Percentiles rank a stretch among this genome's conserved stretches.
These are phyloP conservation scores for Dallia pectoralis DNA, from an alignment of 2,797 vertebrate species.

Conservation along the genomic window DNA sequence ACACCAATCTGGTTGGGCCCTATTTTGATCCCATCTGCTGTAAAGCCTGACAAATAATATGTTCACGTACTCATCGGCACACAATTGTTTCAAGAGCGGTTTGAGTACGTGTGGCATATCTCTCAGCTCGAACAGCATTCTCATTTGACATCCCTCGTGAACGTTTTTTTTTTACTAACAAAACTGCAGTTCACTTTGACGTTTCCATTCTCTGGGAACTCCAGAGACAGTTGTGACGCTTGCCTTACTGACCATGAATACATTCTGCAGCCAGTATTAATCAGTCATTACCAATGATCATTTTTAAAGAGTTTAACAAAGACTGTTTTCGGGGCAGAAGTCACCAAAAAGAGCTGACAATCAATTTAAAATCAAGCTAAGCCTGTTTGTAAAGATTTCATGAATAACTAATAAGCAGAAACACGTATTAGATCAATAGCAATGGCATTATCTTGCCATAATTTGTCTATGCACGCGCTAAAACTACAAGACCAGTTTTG, in stretches of 20 bases:
- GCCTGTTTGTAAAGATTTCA: constrained; percentile 73
- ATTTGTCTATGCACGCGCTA: constrained; percentile 67
- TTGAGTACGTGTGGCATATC: too few species aligned
- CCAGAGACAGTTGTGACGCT: background rate
- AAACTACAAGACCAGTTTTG: constrained; percentile 52
- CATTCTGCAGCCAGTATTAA: constrained; percentile 35
- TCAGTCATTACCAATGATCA: constrained; percentile 64
- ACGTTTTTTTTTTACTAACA: too few species aligned
- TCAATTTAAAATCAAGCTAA: constrained; percentile 63
- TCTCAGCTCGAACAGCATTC: too few species aligned
- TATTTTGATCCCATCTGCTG: too few species aligned
- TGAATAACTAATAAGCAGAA: constrained; percentile 73
- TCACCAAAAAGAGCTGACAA: constrained; percentile 49
- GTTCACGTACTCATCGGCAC: too few species aligned
- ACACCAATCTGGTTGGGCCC: too few species aligned
- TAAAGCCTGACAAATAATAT: too few species aligned
- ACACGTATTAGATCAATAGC: constrained; percentile 67
- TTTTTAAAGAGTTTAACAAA: constrained; percentile 54
- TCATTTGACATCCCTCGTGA: too few species aligned
- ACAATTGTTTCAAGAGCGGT: too few species aligned
- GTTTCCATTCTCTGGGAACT: too few species aligned
- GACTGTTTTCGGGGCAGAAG: constrained; percentile 35
- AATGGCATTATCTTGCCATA: constrained; percentile 69
- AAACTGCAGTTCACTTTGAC: too few species aligned
- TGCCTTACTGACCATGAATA: background rate